phyloP scores from a whole-genome alignment of 1,140 invertebrate genomes.

The Drosophila littoralis region DNA sequence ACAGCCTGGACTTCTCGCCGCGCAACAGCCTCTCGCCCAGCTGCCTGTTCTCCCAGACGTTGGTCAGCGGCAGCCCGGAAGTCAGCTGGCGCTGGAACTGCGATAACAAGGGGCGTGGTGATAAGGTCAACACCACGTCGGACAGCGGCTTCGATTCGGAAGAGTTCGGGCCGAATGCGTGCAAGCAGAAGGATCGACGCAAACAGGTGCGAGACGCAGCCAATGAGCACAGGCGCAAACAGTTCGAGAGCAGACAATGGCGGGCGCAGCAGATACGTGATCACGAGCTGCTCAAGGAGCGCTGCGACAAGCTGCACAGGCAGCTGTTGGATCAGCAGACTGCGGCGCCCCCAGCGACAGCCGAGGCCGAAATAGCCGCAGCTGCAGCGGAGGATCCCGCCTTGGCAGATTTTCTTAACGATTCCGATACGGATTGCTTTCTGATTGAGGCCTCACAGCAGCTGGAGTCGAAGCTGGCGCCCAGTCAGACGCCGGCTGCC shows the following conservation, averaged over 20 bases:
- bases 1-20: constrained; percentile 74
- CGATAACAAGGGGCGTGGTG: constrained; percentile 29
- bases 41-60: constrained; percentile 70
- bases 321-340: constrained; percentile 58
- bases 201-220: constrained; percentile 56
- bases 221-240: constrained; percentile 56
- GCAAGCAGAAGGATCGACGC: constrained; percentile 44
- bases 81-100: constrained; percentile 77
- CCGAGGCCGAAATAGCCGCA: neutral
- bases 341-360: neutral
- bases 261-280: constrained; percentile 67
- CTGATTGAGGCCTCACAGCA: constrained; percentile 75
- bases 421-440: constrained; percentile 74
- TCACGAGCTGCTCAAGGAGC: constrained; percentile 67
- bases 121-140: constrained; percentile 55
- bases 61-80: constrained; percentile 72
- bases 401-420: constrained; percentile 72
- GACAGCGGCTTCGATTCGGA: constrained; percentile 75
- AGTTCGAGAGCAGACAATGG: constrained; percentile 60
- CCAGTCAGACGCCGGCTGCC: constrained; percentile 1
- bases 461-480: constrained; percentile 56
- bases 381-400: constrained; percentile 37
- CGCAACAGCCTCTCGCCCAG: constrained; percentile 66
- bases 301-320: constrained; percentile 66
- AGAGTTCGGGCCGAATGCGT: constrained; percentile 37